Percentiles rank a stretch among this genome's conserved stretches.
These are phyloP conservation scores for Drosophila mimica DNA, from an alignment of 2,888 invertebrate species.

Conservation along the genomic window DNA sequence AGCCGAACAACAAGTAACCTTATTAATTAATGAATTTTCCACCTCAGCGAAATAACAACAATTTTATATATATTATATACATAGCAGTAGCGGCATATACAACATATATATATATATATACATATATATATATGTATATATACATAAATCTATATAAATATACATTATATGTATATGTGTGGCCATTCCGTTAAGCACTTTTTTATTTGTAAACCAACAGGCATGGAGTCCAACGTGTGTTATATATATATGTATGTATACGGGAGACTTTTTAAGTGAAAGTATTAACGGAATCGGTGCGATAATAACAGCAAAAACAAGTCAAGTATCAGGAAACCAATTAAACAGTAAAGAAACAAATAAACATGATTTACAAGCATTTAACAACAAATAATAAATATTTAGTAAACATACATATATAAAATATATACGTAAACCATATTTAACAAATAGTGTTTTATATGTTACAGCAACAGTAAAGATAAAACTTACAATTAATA, in stretches of 20 bases:
- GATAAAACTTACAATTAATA: slow-evolving; percentile 26
- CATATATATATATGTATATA: slow-evolving; percentile 42
- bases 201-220: slow-evolving; percentile 8
- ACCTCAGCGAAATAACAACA: slow-evolving; percentile 82
- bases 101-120: slow-evolving; percentile 47
- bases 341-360: slow-evolving; percentile 58
- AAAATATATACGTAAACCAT: slow-evolving; percentile 59
- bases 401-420: slow-evolving; percentile 53
- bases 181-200: slow-evolving; percentile 20
- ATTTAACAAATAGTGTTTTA: slow-evolving; percentile 48
- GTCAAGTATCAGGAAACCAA: slow-evolving; percentile 73
- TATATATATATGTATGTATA: not conserved
- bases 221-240: not conserved
- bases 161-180: slow-evolving; percentile 18
- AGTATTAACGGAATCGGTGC: slow-evolving; percentile 29
- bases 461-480: slow-evolving; percentile 31
- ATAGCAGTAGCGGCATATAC: slow-evolving; percentile 63
- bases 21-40: slow-evolving; percentile 82
- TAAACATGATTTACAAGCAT: slow-evolving; percentile 75
- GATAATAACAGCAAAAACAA: slow-evolving; percentile 46
- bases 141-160: slow-evolving; percentile 36
- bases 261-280: slow-evolving; percentile 14
- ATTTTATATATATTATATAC: slow-evolving; percentile 77
- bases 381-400: slow-evolving; percentile 61
- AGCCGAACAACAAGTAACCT: slow-evolving; percentile 74